Percentiles rank a stretch among this genome's conserved stretches.
Evolutionary conservation across 1,140 invertebrate genomes (phyloP).

Genomic region (Tenebrio molitor): DNA sequence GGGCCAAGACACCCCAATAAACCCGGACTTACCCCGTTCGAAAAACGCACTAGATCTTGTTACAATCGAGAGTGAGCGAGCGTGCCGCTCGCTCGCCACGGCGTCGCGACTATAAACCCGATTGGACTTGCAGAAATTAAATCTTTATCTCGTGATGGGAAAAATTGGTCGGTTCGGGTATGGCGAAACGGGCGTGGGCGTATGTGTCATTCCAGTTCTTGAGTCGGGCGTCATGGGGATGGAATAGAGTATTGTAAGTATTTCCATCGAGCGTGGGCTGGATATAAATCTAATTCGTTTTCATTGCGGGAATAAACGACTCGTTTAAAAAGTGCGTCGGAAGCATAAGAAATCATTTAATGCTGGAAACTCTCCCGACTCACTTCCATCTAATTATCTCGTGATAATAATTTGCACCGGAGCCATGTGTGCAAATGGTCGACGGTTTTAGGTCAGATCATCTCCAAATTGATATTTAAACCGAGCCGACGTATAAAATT

Average conservation of each 20-base stretch:
- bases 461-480: conserved; percentile 33
- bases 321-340: conserved; percentile 1
- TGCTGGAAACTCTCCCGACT: too few species aligned
- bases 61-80: too few species aligned
- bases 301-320: background rate
- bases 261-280: background rate
- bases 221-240: background rate
- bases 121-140: too few species aligned
- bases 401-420: too few species aligned
- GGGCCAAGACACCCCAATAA: background rate
- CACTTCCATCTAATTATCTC: too few species aligned
- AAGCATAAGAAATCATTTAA: background rate
- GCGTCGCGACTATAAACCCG: too few species aligned
- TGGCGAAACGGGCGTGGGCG: background rate
- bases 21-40: background rate
- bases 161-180: too few species aligned
- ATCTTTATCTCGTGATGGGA: background rate
- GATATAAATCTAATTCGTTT: conserved; percentile 6
- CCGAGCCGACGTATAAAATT: conserved; percentile 22
- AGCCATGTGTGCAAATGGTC: background rate
- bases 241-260: background rate
- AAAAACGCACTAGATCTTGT: too few species aligned
- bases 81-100: too few species aligned
- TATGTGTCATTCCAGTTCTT: conserved; percentile 1
- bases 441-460: conserved; percentile 22